Evolutionary conservation across 2,888 invertebrate genomes (phyloP).

Genomic region (Pristionchus maxplancki): DNA sequence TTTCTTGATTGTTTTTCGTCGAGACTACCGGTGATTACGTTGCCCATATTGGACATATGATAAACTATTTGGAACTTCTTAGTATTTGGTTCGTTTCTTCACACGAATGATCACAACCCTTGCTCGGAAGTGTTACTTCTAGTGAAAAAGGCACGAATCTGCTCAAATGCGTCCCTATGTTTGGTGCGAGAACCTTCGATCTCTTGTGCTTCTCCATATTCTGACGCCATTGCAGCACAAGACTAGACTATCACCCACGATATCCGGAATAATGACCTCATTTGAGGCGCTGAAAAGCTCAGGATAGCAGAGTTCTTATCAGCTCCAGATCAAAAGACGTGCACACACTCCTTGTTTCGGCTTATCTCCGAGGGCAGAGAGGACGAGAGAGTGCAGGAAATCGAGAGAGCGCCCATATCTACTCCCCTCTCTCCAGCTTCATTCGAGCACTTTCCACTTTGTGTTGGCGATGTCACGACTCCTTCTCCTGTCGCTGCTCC

Average conservation of each 20-base stretch:
- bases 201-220: not conserved
- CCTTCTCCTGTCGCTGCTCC: not conserved
- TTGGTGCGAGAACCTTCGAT: not conserved
- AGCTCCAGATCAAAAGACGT: not conserved
- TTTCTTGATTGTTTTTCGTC: not conserved
- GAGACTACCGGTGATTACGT: not conserved
- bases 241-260: not conserved
- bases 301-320: not conserved
- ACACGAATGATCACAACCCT: no score
- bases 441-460: constrained; percentile 15
- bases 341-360: not conserved
- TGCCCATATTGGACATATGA: constrained; percentile 3
- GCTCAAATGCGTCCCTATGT: not conserved
- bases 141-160: not conserved
- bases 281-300: not conserved
- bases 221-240: not conserved
- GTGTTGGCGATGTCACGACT: not conserved
- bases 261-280: not conserved
- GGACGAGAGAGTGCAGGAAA: not conserved
- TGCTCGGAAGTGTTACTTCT: no score
- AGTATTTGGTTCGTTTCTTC: not conserved
- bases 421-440: not conserved
- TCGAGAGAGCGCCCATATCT: not conserved
- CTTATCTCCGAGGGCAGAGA: not conserved
- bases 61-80: no score